Evolutionary conservation across 1,140 invertebrate genomes (phyloP), one percentile per base, ranked within the genome.

Genomic region (Euwallacea fornicatus): DNA sequence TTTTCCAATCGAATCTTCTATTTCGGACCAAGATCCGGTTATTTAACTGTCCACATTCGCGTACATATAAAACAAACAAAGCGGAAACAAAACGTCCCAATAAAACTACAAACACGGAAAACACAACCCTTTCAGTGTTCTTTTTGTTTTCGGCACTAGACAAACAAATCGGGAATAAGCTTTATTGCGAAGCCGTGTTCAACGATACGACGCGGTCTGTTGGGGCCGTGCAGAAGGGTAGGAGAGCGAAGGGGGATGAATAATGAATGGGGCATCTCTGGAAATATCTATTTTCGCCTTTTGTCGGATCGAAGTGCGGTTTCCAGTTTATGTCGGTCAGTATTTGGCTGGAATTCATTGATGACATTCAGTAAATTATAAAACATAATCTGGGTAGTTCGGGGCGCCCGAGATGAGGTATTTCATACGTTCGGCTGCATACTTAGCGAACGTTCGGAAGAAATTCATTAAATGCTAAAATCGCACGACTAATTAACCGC

Each of bases 81-180:
- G 46, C 13, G 9, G 1, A 55, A 55, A 55, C 21, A 55, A 55
- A 55, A 55, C 53, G 13, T 15, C 56, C 15, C 56, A 59, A 56
- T 21, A 21, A 13, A 41, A 41, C 56, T 33, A 42, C 56, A 59
- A 33, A 59, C 16, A 33, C 46, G 46, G 56, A 41, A 59, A 59
- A 59, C 56, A 59, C 16, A 10, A 59, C 56, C 56, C 56, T 59
- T 59, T 59, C 33, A 42, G 16, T 33, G 9, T 33, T 41, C 56
- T 59, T 59, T 59, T 59, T 59, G 16, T 41, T 33, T 10, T 41
- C n/a, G 9, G 9, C 56, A 42, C 10, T 59, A 59, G 46, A 53
- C 62, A 64, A 64, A 64, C 62, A 64, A 64, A 64, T 64, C 46
- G 62, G 15, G 46, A 63, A 64, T 64, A 64, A 64, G 62, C 62